These are phyloP conservation scores for Parnassius glacialis DNA, from an alignment of 2,888 invertebrate species.

Conservation along the genomic window DNA sequence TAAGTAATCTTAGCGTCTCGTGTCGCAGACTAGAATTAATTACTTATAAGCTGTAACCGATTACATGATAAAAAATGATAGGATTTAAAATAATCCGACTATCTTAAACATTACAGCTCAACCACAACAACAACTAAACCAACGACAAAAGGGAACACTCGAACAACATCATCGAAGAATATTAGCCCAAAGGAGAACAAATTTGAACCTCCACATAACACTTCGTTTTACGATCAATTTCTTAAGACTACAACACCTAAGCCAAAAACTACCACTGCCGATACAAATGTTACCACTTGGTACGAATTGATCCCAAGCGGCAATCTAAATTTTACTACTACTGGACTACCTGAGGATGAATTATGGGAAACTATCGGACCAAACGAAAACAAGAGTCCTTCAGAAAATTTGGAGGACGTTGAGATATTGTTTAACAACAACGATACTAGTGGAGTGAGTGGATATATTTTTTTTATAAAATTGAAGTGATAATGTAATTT, in stretches of 20 bases:
- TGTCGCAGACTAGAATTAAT: too few species aligned
- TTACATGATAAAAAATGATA: too few species aligned
- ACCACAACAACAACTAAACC: conserved; percentile 47
- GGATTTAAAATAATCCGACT: not conserved
- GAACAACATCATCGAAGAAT: conserved; percentile 39
- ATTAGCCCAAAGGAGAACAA: conserved; percentile 41
- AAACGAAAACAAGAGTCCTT: conserved; percentile 49
- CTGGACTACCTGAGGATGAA: conserved; percentile 58
- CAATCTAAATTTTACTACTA: conserved; percentile 50
- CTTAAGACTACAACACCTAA: conserved; percentile 60
- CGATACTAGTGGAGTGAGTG: conserved; percentile 50
- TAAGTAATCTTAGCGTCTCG: too few species aligned
- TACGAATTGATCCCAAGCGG: conserved; percentile 62
- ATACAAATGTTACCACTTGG: conserved; percentile 62
- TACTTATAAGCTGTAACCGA: too few species aligned
- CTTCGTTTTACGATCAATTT: conserved; percentile 72
- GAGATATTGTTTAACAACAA: conserved; percentile 69
- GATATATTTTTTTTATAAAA: not conserved
- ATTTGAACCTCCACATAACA: conserved; percentile 55
- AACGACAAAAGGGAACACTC: conserved; percentile 37
- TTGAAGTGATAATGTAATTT: too few species aligned
- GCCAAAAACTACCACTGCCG: conserved; percentile 43
- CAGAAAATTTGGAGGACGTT: conserved; percentile 67
- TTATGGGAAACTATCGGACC: conserved; percentile 67
- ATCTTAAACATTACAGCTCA: conserved; percentile 37